Evolutionary conservation across 1,140 invertebrate species (phyloP).

Genomic region (Trichogramma pretiosum): DNA sequence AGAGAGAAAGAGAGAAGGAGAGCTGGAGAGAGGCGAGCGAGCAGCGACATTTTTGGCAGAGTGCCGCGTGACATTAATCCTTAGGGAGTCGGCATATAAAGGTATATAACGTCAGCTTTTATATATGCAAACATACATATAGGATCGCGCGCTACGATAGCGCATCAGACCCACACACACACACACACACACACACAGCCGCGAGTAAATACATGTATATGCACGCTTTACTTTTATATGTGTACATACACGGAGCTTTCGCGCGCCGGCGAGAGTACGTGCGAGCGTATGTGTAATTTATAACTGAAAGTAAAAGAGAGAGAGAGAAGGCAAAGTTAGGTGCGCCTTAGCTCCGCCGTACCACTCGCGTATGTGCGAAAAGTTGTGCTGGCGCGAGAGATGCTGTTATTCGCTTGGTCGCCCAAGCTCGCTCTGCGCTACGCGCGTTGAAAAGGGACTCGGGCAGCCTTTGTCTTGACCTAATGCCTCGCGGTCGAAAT

Average conservation of each 20-base stretch:
- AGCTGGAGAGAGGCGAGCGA: not conserved
- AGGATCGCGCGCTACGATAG: not conserved
- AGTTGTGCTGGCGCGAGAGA: not conserved
- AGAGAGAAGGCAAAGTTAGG: not conserved
- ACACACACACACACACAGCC: no score
- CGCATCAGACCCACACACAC: not conserved
- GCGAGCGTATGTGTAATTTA: not conserved
- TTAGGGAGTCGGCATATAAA: constrained; percentile 21
- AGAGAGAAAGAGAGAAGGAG: not conserved
- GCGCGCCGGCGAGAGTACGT: not conserved
- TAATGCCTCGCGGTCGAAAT: constrained; percentile 19
- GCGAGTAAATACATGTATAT: no score
- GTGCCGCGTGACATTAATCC: constrained; percentile 36
- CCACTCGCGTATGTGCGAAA: not conserved
- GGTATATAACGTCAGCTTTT: no score
- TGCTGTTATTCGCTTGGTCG: constrained; percentile 18
- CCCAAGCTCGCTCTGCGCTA: constrained; percentile 11
- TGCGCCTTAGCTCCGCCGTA: not conserved
- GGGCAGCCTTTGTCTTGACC: not conserved
- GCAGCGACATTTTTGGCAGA: constrained; percentile 33
- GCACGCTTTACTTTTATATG: no score
- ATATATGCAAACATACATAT: no score
- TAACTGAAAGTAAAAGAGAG: not conserved
- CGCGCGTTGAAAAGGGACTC: not conserved
- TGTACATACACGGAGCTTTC: no score